These are phyloP conservation scores for Encarsia formosa DNA, from an alignment of 2,888 invertebrate species.

Conservation along the genomic window DNA sequence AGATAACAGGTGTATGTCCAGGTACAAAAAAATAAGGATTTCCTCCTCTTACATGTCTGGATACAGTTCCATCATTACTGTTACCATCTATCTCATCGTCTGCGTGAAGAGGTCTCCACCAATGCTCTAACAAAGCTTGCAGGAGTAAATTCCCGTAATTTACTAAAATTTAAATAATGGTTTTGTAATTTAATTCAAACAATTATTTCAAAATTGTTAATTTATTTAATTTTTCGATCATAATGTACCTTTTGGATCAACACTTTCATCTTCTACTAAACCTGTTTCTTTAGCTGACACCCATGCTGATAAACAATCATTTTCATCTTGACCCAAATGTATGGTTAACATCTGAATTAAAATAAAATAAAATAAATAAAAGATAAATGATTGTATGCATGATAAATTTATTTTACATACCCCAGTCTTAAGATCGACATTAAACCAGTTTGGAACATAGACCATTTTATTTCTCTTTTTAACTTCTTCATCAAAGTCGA, in stretches of 20 bases:
- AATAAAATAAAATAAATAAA: conserved; percentile 22
- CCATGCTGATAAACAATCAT: conserved; percentile 98
- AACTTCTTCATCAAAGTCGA: conserved; percentile 89
- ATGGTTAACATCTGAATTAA: conserved; percentile 83
- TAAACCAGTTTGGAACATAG: conserved; percentile 98
- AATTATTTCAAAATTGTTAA: not conserved
- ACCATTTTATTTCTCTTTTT: conserved; percentile 89
- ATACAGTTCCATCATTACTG: conserved; percentile 52
- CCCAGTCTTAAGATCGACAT: conserved; percentile 97
- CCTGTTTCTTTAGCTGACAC: conserved; percentile 95
- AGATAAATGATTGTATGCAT: conserved; percentile 3
- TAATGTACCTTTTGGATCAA: conserved; percentile 68
- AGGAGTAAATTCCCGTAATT: conserved; percentile 92
- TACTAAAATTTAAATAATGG: conserved; percentile 55
- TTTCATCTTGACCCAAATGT: conserved; percentile 94
- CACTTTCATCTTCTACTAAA: conserved; percentile 66
- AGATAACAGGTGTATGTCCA: conserved; percentile 92
- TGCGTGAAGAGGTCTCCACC: conserved; percentile 72
- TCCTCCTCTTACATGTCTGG: conserved; percentile 48
- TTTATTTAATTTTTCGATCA: not conserved
- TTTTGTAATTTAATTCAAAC: no score
- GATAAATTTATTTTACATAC: conserved; percentile 54
- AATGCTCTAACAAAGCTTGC: conserved; percentile 92
- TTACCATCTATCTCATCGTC: conserved; percentile 72
- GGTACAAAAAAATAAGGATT: conserved; percentile 83